Evolutionary conservation across 1,140 invertebrate genomes (phyloP).

Genomic region (Anastrepha ludens): DNA sequence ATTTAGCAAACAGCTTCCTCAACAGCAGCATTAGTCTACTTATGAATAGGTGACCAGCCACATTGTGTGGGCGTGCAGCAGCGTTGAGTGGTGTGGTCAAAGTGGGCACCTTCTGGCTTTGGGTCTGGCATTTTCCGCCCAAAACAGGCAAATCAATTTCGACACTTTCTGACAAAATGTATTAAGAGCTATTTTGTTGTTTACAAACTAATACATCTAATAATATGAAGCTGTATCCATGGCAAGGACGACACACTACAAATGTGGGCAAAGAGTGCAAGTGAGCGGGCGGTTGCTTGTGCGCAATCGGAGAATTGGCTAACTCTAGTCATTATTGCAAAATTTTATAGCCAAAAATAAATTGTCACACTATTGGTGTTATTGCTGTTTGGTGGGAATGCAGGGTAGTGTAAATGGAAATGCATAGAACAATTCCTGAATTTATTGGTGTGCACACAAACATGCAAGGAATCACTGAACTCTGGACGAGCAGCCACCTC

Average conservation of each 20-base stretch:
- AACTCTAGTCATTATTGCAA: neutral
- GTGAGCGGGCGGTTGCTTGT: neutral
- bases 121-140: slow-evolving; percentile 3
- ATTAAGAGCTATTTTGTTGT: slow-evolving; percentile 24
- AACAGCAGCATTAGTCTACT: neutral
- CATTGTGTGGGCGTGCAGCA: neutral
- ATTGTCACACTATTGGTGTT: neutral
- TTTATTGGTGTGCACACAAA: neutral
- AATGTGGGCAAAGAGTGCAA: too few relatives aligned
- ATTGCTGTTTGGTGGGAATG: neutral
- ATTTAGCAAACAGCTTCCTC: neutral
- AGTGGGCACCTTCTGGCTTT: neutral
- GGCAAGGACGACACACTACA: neutral
- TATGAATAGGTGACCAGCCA: neutral
- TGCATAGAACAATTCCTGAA: too few relatives aligned
- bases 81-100: neutral
- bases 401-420: neutral
- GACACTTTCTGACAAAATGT: slow-evolving; percentile 37
- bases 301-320: neutral
- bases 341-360: slow-evolving; percentile 33
- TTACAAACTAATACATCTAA: slow-evolving; percentile 35
- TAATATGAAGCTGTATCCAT: neutral
- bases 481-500: neutral
- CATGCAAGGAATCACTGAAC: neutral
- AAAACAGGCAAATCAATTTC: slow-evolving; percentile 37